Evolutionary conservation across 2,113 vertebrate species (phyloP).

Genomic region (Syrrhaptes paradoxus): DNA sequence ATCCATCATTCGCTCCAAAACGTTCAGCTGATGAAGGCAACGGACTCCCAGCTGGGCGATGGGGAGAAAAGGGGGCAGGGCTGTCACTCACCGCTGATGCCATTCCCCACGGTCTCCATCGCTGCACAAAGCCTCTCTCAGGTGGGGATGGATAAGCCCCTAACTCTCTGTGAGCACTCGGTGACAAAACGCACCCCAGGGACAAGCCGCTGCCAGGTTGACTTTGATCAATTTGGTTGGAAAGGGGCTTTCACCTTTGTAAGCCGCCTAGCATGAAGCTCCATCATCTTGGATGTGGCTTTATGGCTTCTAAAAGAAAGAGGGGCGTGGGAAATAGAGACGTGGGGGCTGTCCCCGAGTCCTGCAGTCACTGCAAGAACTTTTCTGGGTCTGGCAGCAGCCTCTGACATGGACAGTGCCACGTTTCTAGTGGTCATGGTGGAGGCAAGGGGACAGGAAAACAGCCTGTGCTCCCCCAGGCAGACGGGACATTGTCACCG

Average conservation of each 20-base stretch:
- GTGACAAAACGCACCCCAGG: slow-evolving; percentile 26
- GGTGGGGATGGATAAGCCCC: not conserved
- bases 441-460: not conserved
- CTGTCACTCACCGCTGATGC: slow-evolving; percentile 50
- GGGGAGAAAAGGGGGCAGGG: slow-evolving; percentile 4
- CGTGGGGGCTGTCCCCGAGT: not conserved
- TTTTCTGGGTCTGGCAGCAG: not conserved
- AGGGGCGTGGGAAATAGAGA: slow-evolving; percentile 4
- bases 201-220: not conserved
- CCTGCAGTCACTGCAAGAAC: not conserved
- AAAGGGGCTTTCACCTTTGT: not conserved
- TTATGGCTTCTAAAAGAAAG: slow-evolving; percentile 20
- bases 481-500: not conserved
- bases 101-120: not conserved
- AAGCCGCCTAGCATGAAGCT: not conserved
- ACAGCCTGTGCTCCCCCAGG: not conserved
- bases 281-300: not conserved
- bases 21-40: not conserved
- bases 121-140: not conserved
- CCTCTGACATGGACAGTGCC: not conserved
- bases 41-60: not conserved
- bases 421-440: fast-evolving
- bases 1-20: not conserved
- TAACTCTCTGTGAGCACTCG: not conserved
- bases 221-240: slow-evolving; percentile 31